Evolutionary conservation across 1,140 invertebrate genomes (phyloP).

Genomic region (Hylyphantes graminicola): DNA sequence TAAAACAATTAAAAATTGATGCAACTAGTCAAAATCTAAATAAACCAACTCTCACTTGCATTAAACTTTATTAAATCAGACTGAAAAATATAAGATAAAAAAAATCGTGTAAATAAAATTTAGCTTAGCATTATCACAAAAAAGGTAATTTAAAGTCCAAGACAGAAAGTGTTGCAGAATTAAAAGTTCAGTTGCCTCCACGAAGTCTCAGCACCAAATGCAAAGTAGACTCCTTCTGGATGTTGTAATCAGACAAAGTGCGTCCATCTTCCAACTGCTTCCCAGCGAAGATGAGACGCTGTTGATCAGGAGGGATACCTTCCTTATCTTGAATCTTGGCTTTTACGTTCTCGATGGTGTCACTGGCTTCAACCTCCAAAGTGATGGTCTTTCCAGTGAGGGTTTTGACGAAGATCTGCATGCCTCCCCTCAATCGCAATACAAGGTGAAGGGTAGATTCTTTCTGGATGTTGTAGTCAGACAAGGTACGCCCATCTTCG

Average conservation of each 20-base stretch:
- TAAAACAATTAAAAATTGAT: background rate
- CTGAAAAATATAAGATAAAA: conserved; percentile 71
- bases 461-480: conserved; percentile 79
- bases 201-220: conserved; percentile 70
- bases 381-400: conserved; percentile 72
- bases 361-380: conserved; percentile 74
- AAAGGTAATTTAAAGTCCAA: conserved; percentile 77
- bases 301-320: conserved; percentile 71
- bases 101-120: conserved; percentile 82
- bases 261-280: conserved; percentile 72
- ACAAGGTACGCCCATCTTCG: conserved; percentile 69
- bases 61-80: conserved; percentile 72
- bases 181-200: conserved; percentile 71
- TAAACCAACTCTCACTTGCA: conserved; percentile 69
- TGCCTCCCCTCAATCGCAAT: conserved; percentile 70
- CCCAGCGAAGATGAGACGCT: conserved; percentile 73
- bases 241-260: conserved; percentile 78
- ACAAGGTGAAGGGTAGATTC: conserved; percentile 71
- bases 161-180: conserved; percentile 67
- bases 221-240: conserved; percentile 70
- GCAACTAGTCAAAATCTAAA: background rate
- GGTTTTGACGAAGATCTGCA: conserved; percentile 73
- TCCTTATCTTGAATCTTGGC: conserved; percentile 86
- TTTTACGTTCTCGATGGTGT: conserved; percentile 95
- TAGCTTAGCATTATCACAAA: conserved; percentile 94